Percentiles rank a stretch among this genome's conserved stretches.
These are phyloP conservation scores for Leptinotarsa defecta DNA, from an alignment of 1,140 invertebrate genomes.

Conservation along the genomic window DNA sequence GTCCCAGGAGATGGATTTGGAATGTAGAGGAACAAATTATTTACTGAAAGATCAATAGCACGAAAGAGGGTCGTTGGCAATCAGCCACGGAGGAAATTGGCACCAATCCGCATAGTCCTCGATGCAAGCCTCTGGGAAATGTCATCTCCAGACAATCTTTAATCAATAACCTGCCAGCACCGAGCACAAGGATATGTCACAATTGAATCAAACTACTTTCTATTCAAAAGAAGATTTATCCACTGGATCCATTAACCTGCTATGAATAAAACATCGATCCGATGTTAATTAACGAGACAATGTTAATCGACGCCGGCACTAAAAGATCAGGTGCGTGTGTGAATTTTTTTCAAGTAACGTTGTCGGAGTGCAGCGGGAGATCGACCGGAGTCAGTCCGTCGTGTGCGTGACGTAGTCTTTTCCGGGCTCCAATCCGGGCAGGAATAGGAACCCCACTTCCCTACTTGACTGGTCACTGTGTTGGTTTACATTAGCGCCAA, in stretches of 20 bases:
- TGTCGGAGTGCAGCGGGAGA: background rate
- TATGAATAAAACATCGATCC: constrained; percentile 9
- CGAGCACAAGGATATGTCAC: background rate
- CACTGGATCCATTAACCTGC: background rate
- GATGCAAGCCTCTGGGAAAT: background rate
- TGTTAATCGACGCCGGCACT: constrained; percentile 2
- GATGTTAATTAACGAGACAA: constrained; percentile 11
- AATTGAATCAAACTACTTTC: background rate
- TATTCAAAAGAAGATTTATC: background rate
- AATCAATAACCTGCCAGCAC: background rate
- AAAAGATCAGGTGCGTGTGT: constrained; percentile 14
- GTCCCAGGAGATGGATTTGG: no score
- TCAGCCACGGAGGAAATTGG: background rate
- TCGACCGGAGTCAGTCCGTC: constrained; percentile 6
- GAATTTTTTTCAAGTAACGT: background rate
- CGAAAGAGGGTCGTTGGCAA: background rate
- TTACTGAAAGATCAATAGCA: no score
- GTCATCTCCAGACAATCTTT: background rate
- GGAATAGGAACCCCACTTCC: constrained; percentile 13
- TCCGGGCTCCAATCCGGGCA: constrained; percentile 22
- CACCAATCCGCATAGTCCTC: background rate
- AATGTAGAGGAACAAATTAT: no score
- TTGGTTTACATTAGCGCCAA: constrained; percentile 9
- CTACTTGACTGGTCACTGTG: constrained; percentile 20
- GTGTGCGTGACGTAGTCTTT: constrained; percentile 1